Percentiles rank a stretch among this genome's conserved stretches.
Evolutionary conservation across 2,888 invertebrate species (phyloP).

Genomic region (Trachelus tabidus): DNA sequence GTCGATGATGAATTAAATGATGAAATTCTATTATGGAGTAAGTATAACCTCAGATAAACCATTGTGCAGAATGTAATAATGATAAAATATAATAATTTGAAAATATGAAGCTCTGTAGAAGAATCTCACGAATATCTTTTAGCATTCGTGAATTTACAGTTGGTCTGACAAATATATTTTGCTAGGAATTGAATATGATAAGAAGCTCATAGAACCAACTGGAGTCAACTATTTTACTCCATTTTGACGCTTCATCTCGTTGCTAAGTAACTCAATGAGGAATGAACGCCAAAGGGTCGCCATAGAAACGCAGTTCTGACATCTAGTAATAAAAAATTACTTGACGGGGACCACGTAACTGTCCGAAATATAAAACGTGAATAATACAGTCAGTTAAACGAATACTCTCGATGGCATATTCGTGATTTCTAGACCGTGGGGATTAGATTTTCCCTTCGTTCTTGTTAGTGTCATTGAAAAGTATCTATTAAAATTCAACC

Average conservation of each 20-base stretch:
- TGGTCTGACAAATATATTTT: not conserved
- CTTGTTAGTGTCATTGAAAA: not conserved
- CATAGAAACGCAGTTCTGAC: slow-evolving; percentile 44
- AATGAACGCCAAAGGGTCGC: slow-evolving; percentile 33
- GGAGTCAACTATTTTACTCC: slow-evolving; percentile 7
- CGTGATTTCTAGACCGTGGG: not conserved
- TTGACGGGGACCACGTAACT: not conserved
- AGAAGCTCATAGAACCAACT: slow-evolving; percentile 3
- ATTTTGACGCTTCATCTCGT: slow-evolving; percentile 29
- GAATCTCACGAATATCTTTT: not conserved
- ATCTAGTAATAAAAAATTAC: slow-evolving; percentile 2
- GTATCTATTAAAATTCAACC: not conserved
- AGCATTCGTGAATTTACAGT: not conserved
- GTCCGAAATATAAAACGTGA: not conserved
- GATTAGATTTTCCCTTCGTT: not conserved
- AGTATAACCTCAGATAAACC: not conserved
- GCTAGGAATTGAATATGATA: not conserved
- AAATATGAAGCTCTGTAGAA: not conserved
- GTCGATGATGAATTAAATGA: not conserved
- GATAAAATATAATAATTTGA: not conserved
- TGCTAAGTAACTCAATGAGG: slow-evolving; percentile 23
- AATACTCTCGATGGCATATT: not conserved
- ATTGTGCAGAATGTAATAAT: not conserved
- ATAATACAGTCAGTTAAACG: not conserved
- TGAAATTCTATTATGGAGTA: not conserved